Base-by-base conservation (phyloP, 2,888 invertebrate genomes). In the Dendrolimus pini region DNA sequence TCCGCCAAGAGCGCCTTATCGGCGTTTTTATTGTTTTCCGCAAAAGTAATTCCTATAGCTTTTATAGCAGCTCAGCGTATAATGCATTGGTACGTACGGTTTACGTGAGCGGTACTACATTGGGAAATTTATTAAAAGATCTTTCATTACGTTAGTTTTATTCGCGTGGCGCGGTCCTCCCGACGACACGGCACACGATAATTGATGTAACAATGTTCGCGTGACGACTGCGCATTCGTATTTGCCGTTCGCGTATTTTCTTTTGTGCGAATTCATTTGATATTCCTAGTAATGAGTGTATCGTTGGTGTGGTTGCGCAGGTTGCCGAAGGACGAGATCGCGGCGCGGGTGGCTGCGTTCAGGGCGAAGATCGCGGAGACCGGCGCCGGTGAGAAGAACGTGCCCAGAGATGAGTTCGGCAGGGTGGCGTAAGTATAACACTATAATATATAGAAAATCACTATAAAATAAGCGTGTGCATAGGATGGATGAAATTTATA, bases 261-360 rank as follows among this genome's bases (percentile, higher is more conserved):
- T 56, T 30, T 61, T 62, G 55, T 53, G 53, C 65, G 62, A 61
- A 57, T 61, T 18, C 59, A 58, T 59, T 64, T 58, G 59, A 41
- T 58, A 56, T 60, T 57, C 61, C 64, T 61, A 63, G 66, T 82
- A 77, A 87, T 90, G 89, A 87, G 84, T 72, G 85, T 91, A 57
- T 87, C 85, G 54, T 68, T 87, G 83, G 89, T 85, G 65, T 91
- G 86, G 84, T 77, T 85, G 88, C 92, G 75, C 87, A 97, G 98
- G 85, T 96, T 95, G 82, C 93, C 94, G 57, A 93, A 94, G 72
- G 96, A 96, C 74, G 97, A 97, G 79, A 96, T 99, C 64, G 94
- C 94, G 67, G 92, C 93, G 73, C 97, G 98, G 77, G 96, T 99
- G 65, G 94, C 95, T 60, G 94, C 96, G 58, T 99, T 97, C 89